Percentiles rank a stretch among this genome's conserved stretches.
Evolutionary conservation across 2,113 vertebrate species (phyloP).

Genomic region (Physeter macrocephalus): DNA sequence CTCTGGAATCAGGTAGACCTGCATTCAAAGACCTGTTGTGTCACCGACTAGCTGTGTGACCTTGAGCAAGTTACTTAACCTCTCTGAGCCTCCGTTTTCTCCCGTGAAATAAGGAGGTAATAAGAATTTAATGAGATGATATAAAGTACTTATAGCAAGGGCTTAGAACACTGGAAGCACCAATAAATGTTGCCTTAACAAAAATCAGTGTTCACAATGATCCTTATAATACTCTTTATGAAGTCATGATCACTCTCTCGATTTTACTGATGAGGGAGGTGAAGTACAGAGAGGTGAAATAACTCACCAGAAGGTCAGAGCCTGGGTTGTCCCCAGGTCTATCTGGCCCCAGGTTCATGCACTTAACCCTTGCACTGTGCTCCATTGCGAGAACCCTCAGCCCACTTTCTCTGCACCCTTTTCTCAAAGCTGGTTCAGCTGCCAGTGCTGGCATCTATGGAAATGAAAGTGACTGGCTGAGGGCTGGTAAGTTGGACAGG

Average conservation of each 20-base stretch:
- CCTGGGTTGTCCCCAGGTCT: not conserved
- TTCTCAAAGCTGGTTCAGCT: not conserved
- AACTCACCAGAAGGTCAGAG: not conserved
- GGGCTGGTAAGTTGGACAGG: not conserved
- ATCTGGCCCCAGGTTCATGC: not conserved
- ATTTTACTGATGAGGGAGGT: not conserved
- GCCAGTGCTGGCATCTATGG: not conserved
- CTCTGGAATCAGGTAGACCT: not conserved
- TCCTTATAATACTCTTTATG: not conserved
- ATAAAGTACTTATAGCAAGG: not conserved
- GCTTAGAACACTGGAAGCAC: not conserved
- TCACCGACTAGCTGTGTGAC: not conserved
- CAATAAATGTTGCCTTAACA: not conserved
- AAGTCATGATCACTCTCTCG: not conserved
- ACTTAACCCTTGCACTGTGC: not conserved
- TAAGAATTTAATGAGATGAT: not conserved
- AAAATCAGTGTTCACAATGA: not conserved
- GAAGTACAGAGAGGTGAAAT: not conserved
- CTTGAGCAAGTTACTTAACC: not conserved
- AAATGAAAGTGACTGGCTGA: not conserved
- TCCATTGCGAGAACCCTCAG: not conserved
- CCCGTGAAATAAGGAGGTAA: not conserved
- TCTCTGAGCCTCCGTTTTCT: not conserved
- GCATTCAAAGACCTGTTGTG: not conserved
- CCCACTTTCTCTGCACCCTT: fast-evolving